phyloP scores from a whole-genome alignment of 2,888 invertebrate species.

The Caenorhabditis becei region DNA sequence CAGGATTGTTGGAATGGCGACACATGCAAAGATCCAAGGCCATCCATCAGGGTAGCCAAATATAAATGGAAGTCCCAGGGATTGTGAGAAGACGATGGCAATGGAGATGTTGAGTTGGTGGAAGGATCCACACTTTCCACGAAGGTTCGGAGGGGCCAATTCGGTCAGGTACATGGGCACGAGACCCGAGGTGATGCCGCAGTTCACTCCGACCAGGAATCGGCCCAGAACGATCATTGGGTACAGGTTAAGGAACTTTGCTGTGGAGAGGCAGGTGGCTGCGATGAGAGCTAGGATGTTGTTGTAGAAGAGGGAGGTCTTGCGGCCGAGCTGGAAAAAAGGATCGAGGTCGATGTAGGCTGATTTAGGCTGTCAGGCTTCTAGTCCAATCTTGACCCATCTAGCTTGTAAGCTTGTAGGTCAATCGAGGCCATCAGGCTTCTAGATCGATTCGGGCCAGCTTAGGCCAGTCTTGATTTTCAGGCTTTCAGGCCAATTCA shows the following conservation, averaged over 20 bases:
- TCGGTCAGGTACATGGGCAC: constrained; percentile 92
- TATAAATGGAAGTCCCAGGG: constrained; percentile 86
- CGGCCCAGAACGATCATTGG: constrained; percentile 53
- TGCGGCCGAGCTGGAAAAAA: constrained; percentile 50
- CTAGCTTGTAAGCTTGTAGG: background rate
- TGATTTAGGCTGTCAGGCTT: too few relatives aligned
- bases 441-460: too few relatives aligned
- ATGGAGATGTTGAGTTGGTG: constrained; percentile 93
- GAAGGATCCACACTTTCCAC: constrained; percentile 91
- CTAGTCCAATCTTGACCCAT: too few relatives aligned
- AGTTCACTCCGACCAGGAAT: constrained; percentile 85
- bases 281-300: constrained; percentile 88
- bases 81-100: constrained; percentile 88
- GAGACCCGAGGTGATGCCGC: constrained; percentile 87
- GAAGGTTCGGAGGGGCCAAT: constrained; percentile 89
- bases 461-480: too few relatives aligned
- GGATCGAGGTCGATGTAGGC: background rate
- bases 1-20: constrained; percentile 87
- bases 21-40: constrained; percentile 87
- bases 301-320: constrained; percentile 88
- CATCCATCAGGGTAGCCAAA: constrained; percentile 87
- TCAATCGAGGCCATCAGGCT: too few relatives aligned
- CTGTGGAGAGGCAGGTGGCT: constrained; percentile 86
- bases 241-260: constrained; percentile 85
- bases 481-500: too few relatives aligned